These are phyloP conservation scores for Carassius gibelio DNA, from an alignment of 2,113 vertebrate species.

Conservation along the genomic window DNA sequence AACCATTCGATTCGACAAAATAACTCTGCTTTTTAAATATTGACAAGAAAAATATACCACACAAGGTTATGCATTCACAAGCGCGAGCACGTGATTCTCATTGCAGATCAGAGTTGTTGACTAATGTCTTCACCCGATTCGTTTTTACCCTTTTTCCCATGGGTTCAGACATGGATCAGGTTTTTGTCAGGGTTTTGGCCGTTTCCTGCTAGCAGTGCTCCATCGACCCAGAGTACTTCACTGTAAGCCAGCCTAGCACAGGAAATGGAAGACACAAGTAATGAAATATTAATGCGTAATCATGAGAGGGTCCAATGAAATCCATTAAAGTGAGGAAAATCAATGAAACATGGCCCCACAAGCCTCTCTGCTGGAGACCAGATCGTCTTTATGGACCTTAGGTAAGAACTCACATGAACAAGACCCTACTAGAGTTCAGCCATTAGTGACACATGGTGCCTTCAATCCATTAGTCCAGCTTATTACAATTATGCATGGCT, in stretches of 20 bases:
- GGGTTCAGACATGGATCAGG: not conserved
- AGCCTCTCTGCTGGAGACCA: not conserved
- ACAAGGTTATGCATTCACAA: constrained; percentile 19
- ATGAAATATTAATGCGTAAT: constrained; percentile 72
- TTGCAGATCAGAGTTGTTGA: not conserved
- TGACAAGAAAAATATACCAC: not conserved
- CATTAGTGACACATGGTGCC: not conserved
- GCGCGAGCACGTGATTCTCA: not conserved
- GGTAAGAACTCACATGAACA: constrained; percentile 18
- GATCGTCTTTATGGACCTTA: constrained; percentile 26
- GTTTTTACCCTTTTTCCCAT: constrained; percentile 9
- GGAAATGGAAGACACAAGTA: constrained; percentile 64
- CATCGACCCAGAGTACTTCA: constrained; percentile 53
- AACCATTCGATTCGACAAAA: not conserved
- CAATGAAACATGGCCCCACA: constrained; percentile 51
- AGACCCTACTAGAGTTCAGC: not conserved
- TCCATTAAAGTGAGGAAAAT: constrained; percentile 65
- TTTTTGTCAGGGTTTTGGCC: not conserved
- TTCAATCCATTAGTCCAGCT: not conserved
- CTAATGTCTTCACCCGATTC: constrained; percentile 34
- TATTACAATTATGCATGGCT: not conserved
- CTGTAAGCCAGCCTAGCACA: constrained; percentile 45
- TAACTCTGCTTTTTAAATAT: not conserved
- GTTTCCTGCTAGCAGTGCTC: constrained; percentile 39
- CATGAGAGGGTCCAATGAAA: constrained; percentile 62